A percentile compares a stretch with the other conserved stretches of the same genome.
These are phyloP conservation scores for Ophioninae sp. DNA, from an alignment of 2,888 invertebrate genomes.

Conservation along the genomic window DNA sequence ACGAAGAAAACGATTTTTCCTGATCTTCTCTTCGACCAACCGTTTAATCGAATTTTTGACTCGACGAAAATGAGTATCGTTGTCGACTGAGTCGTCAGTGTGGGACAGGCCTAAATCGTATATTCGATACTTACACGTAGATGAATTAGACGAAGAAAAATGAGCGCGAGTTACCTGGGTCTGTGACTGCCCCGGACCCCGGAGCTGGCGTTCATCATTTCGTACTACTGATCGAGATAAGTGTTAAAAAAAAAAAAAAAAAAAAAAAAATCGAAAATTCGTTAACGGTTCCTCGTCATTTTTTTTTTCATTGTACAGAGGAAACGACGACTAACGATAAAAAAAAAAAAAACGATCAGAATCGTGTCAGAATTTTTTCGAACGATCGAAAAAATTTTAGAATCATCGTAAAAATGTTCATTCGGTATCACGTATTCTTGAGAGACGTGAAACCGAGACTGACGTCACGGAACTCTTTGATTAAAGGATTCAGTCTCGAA, in stretches of 20 bases:
- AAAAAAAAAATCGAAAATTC: neutral
- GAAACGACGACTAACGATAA: neutral
- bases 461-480: constrained; percentile 17
- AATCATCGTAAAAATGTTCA: neutral
- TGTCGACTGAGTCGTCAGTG: too few relatives aligned
- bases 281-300: neutral
- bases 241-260: neutral
- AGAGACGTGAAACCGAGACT: constrained; percentile 7
- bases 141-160: neutral
- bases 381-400: neutral
- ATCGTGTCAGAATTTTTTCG: neutral
- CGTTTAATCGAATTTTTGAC: too few relatives aligned
- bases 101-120: neutral
- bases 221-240: neutral
- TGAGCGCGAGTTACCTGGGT: constrained; percentile 63
- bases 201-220: constrained; percentile 60
- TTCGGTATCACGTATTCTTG: constrained; percentile 20
- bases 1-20: too few relatives aligned
- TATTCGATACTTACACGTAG: neutral
- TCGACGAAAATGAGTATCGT: too few relatives aligned
- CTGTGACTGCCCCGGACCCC: constrained; percentile 76
- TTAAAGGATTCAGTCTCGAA: constrained; percentile 23
- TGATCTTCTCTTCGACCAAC: too few relatives aligned
- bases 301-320: neutral
- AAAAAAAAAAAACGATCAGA: neutral